Conservation (phyloP, 2,888 invertebrate species). For the Eupithecia pulchellata region DNA sequence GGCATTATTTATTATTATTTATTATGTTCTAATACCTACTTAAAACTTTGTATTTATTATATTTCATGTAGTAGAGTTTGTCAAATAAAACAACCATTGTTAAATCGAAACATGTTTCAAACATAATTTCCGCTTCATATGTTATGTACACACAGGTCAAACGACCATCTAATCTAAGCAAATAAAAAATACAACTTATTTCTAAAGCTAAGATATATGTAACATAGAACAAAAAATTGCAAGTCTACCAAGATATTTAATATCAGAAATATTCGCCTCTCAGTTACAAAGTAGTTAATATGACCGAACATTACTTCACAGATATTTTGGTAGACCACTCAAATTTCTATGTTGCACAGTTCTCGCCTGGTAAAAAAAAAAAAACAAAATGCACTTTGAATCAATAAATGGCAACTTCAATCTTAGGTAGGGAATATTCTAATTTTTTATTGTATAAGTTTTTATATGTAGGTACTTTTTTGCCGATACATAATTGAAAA, state of each 20-base stretch:
- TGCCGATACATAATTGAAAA: neutral
- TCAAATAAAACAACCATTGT: constrained; percentile 47
- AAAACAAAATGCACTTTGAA: constrained; percentile 48
- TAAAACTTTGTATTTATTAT: neutral
- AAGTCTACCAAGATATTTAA: neutral
- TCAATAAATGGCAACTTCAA: constrained; percentile 45
- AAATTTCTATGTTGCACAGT: constrained; percentile 16
- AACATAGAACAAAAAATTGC: constrained; percentile 17
- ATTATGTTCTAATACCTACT: too few species aligned
- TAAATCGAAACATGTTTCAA: constrained; percentile 52
- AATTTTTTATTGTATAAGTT: neutral
- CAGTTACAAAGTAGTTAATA: neutral
- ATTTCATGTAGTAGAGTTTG: neutral
- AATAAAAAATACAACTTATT: constrained; percentile 50
- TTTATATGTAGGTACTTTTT: neutral
- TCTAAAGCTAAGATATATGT: constrained; percentile 12
- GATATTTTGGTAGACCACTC: neutral
- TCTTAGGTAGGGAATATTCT: constrained; percentile 5
- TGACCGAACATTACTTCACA: neutral
- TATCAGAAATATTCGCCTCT: neutral
- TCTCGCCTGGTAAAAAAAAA: constrained; percentile 34
- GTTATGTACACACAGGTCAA: constrained; percentile 49
- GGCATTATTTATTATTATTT: too few species aligned
- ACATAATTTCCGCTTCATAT: constrained; percentile 51
- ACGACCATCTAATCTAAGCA: constrained; percentile 44